Evolutionary conservation across 1,140 invertebrate genomes (phyloP), one percentile per base, ranked within the genome.

Genomic region (Drosophila watanabei): DNA sequence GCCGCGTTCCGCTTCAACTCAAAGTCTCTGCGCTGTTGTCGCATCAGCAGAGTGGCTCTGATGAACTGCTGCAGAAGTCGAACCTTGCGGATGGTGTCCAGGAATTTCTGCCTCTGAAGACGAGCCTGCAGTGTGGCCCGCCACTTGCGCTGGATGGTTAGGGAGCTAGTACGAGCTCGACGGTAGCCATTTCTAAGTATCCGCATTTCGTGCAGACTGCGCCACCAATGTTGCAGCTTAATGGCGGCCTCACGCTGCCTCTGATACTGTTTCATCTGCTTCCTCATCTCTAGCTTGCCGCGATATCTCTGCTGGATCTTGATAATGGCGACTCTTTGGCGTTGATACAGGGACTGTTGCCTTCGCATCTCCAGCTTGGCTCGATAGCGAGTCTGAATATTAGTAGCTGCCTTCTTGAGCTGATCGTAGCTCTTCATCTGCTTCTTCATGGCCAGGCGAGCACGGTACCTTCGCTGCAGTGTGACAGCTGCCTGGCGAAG

Each of bases 11-110:
- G 93, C 20, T 94, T 65, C 24, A 70, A 62, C 18, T 94, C 75
- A 80, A 93, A 96, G 7, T 82, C 35, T 2, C 10, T 33, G 1
- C 81, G 79, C 9, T 82, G 69, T 30, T 72, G 54, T 33, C 65
- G 86, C 65, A 89, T 89, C 2, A 58, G 30, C n/a, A 82, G 11
- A 16, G 85, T 80, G 5, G 86, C 79, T 60, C 87, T 91, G 82
- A 93, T 93, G 79, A 78, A 90, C 0, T 41, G 43, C 72, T 95
- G 94, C n/a, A 95, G 64, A 0, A 73, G 49, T 5, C 81, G 72
- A n/a, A 85, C 80, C 37, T 90, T 82, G 11, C 72, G 33, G 4
- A 77, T 46, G n/a, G 78, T 79, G 7, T 75, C 32, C 16, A 92
- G 37, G 72, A 93, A 95, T 8, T 71, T 33, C 33, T 89, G 41